Conservation (phyloP, 2,888 invertebrate genomes). For the Nomada fucata region DNA sequence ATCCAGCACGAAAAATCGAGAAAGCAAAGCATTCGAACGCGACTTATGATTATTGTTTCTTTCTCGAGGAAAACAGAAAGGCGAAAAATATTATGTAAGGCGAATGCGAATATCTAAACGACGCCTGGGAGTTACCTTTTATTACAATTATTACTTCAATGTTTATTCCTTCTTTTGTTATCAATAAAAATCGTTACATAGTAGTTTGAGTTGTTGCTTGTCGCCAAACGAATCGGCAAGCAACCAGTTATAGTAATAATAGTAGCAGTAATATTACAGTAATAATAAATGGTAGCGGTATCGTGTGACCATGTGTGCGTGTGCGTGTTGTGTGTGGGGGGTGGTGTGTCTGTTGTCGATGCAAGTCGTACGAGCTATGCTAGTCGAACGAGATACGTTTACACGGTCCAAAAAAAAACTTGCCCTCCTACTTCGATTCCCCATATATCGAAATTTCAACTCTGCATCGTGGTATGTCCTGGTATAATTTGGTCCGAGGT, state of each 20-base stretch:
- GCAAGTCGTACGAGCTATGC: conserved; percentile 35
- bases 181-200: conserved; percentile 83
- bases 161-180: conserved; percentile 78
- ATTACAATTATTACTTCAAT: conserved; percentile 79
- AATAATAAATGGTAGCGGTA: conserved; percentile 69
- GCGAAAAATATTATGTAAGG: conserved; percentile 36
- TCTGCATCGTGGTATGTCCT: no score
- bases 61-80: conserved; percentile 43
- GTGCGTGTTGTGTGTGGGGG: conserved; percentile 15
- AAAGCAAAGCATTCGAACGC: not conserved
- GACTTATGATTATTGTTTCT: not conserved
- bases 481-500: not conserved
- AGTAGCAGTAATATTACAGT: conserved; percentile 74
- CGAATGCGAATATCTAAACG: conserved; percentile 46
- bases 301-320: conserved; percentile 57
- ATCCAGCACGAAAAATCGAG: not conserved
- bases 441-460: not conserved
- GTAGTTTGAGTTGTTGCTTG: conserved; percentile 78
- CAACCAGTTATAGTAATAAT: conserved; percentile 76
- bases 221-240: conserved; percentile 74
- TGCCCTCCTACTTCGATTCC: not conserved
- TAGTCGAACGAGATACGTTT: conserved; percentile 35
- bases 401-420: conserved; percentile 38
- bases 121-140: conserved; percentile 63
- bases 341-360: conserved; percentile 5